A percentile compares a stretch with the other conserved stretches of the same genome.
Conservation (phyloP, 2,888 invertebrate species). For the Hipparchia sbordonii region DNA sequence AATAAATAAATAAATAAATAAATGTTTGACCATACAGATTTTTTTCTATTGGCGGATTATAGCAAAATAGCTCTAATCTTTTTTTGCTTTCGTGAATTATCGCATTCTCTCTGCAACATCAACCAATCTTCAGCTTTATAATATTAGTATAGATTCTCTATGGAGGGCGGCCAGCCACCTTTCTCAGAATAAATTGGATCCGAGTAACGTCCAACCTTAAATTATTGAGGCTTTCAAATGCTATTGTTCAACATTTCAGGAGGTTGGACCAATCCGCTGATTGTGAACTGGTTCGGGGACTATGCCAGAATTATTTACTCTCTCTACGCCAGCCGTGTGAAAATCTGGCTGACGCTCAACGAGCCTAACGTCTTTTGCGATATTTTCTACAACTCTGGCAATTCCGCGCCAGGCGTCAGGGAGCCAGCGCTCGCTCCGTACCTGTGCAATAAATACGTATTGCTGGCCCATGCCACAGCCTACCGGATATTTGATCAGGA, state of each 20-base stretch:
- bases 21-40: no score
- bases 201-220: conserved; percentile 62
- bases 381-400: conserved; percentile 62
- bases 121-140: no score
- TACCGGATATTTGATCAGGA: conserved; percentile 83
- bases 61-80: no score
- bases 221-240: no score
- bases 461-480: conserved; percentile 86
- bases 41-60: no score
- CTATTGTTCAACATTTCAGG: conserved; percentile 56
- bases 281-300: conserved; percentile 83
- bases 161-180: conserved; percentile 75
- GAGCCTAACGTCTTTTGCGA: conserved; percentile 82
- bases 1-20: no score
- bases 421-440: conserved; percentile 78
- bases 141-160: conserved; percentile 53
- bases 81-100: no score
- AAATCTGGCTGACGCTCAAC: conserved; percentile 88
- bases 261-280: conserved; percentile 85
- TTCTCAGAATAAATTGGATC: conserved; percentile 67
- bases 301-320: conserved; percentile 82
- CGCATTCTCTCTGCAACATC: no score
- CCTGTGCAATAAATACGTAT: conserved; percentile 84
- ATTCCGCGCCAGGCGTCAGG: conserved; percentile 56
- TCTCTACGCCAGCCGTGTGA: conserved; percentile 84